phyloP scores from a whole-genome alignment of 2,797 vertebrate species.

The Sardinella longiceps region DNA sequence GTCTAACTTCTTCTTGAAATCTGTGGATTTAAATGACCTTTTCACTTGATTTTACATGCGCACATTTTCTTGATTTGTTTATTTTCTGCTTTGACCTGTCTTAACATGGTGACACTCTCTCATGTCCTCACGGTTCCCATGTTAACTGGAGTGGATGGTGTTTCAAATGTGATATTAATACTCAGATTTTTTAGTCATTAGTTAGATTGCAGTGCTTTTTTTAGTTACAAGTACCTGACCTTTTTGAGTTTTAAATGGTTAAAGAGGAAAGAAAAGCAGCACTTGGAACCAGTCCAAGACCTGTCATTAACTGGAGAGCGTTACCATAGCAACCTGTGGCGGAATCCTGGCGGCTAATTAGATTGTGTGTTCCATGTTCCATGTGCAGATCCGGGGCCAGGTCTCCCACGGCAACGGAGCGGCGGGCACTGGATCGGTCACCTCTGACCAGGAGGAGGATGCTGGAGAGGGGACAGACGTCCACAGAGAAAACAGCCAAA shows the following conservation, averaged over 20 bases:
- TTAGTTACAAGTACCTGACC: not conserved
- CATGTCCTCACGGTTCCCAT: too few species aligned
- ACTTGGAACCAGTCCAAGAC: not conserved
- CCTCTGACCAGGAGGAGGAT: conserved; percentile 82
- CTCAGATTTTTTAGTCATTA: not conserved
- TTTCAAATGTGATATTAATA: too few species aligned
- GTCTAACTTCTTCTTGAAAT: too few species aligned
- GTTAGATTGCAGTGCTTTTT: not conserved
- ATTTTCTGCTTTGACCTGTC: too few species aligned
- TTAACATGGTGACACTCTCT: too few species aligned
- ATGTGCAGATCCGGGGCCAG: conserved; percentile 74
- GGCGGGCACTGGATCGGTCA: conserved; percentile 84
- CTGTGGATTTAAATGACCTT: too few species aligned
- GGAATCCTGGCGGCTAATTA: not conserved
- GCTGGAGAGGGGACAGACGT: conserved; percentile 75
- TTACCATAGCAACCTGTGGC: conserved; percentile 1
- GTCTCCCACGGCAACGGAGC: conserved; percentile 81
- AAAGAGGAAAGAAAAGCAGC: not conserved
- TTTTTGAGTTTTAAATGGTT: not conserved
- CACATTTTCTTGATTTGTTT: too few species aligned
- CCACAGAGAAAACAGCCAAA: conserved; percentile 75
- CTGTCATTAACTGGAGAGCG: not conserved
- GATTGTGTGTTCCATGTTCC: not conserved
- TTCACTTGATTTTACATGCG: too few species aligned
- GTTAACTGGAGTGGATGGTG: too few species aligned